phyloP scores from a whole-genome alignment of 2,888 invertebrate genomes.

The Auanema sp. region DNA sequence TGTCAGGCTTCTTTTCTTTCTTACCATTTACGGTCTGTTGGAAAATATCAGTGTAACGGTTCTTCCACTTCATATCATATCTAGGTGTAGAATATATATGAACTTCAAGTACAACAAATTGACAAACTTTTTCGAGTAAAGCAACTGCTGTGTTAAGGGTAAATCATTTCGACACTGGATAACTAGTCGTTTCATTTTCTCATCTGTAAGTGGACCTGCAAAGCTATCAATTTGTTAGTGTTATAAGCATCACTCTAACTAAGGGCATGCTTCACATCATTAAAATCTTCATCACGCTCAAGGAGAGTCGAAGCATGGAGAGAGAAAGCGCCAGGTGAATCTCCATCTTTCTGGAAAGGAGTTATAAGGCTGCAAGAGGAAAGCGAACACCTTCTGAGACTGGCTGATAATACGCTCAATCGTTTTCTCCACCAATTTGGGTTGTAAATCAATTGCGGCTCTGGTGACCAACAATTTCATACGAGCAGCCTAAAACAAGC shows the following conservation, averaged over 20 bases:
- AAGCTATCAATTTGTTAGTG: not conserved
- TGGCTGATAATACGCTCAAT: no score
- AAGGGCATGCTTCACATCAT: not conserved
- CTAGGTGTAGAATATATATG: slow-evolving; percentile 8
- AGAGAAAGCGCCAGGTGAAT: slow-evolving; percentile 38
- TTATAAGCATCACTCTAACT: not conserved
- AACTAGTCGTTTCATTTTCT: slow-evolving; percentile 38
- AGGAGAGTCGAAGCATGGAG: slow-evolving; percentile 25
- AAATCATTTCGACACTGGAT: slow-evolving; percentile 31
- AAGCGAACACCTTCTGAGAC: not conserved
- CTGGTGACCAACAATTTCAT: slow-evolving; percentile 49
- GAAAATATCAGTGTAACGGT: slow-evolving; percentile 40
- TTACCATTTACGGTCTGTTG: slow-evolving; percentile 28
- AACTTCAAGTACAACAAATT: not conserved
- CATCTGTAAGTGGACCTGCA: slow-evolving; percentile 29
- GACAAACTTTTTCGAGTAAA: slow-evolving; percentile 34
- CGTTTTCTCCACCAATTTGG: slow-evolving; percentile 31
- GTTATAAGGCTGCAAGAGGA: not conserved
- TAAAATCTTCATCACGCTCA: slow-evolving; percentile 11
- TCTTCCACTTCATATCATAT: slow-evolving; percentile 47
- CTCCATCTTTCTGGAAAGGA: slow-evolving; percentile 11
- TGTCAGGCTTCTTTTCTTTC: slow-evolving; percentile 36
- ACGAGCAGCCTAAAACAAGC: slow-evolving; percentile 26
- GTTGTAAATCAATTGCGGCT: slow-evolving; percentile 45
- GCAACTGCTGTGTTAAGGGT: slow-evolving; percentile 38